Evolutionary conservation across 2,113 vertebrate genomes (phyloP).

Genomic region (Plectropomus leopardus): DNA sequence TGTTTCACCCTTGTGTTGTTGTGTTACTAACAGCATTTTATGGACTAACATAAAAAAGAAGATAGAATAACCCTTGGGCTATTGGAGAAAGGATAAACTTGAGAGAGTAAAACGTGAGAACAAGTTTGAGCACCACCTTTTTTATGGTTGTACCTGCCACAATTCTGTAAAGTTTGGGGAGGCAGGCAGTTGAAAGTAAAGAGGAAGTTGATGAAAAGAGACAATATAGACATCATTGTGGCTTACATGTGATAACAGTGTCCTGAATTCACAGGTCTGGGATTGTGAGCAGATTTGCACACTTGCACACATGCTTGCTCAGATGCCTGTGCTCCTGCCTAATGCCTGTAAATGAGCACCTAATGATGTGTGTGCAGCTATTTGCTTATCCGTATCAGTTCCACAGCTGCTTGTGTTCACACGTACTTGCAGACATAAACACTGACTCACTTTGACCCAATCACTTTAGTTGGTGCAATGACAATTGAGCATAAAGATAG

Average conservation of each 20-base stretch:
- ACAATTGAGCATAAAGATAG: slow-evolving; percentile 5
- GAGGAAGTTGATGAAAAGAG: neutral
- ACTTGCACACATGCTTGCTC: neutral
- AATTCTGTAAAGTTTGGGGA: neutral
- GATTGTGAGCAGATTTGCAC: neutral
- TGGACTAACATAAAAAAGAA: no score
- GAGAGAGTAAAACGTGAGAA: neutral
- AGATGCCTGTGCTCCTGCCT: slow-evolving; percentile 15
- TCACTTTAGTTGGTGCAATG: neutral
- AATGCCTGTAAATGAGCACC: slow-evolving; percentile 73
- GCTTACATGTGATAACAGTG: neutral
- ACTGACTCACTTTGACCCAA: neutral
- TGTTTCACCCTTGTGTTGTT: no score
- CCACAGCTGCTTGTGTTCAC: slow-evolving; percentile 74
- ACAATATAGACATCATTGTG: no score
- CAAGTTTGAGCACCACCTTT: neutral
- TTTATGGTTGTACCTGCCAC: neutral
- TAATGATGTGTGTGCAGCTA: slow-evolving; percentile 77
- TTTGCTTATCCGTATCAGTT: slow-evolving; percentile 68
- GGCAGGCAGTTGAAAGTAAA: neutral
- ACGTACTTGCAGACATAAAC: slow-evolving; percentile 14
- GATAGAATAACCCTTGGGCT: neutral
- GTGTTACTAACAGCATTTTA: no score
- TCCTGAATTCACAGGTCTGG: neutral
- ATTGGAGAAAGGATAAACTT: neutral